A percentile compares a stretch with the other conserved stretches of the same genome.
phyloP scores from a whole-genome alignment of 2,888 invertebrate species.

The Eupithecia pulchellata region DNA sequence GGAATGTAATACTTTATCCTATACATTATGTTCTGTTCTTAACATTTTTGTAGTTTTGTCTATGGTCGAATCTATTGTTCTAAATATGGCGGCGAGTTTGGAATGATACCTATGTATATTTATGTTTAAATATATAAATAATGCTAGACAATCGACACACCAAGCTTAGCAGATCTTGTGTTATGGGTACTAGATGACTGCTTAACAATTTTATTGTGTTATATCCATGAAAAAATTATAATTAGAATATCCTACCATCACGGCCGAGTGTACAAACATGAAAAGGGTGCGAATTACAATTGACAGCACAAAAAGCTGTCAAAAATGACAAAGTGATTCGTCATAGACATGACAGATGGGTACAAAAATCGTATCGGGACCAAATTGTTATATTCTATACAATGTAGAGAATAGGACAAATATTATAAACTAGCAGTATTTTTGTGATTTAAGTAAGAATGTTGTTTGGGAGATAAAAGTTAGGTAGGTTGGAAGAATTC shows the following conservation, averaged over 20 bases:
- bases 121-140: too few species aligned
- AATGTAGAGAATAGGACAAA: slow-evolving; percentile 56
- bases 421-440: slow-evolving; percentile 52
- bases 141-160: too few species aligned
- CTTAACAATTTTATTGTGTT: not conserved
- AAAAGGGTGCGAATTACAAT: slow-evolving; percentile 80
- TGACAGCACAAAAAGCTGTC: slow-evolving; percentile 75
- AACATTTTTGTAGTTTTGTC: too few species aligned
- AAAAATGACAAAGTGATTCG: slow-evolving; percentile 83
- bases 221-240: slow-evolving; percentile 41
- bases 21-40: too few species aligned
- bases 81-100: slow-evolving; percentile 47
- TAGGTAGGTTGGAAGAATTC: too few species aligned
- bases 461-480: too few species aligned
- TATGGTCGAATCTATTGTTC: slow-evolving; percentile 46
- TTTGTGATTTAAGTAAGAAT: not conserved
- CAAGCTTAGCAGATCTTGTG: too few species aligned
- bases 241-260: slow-evolving; percentile 44
- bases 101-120: not conserved
- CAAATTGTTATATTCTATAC: too few species aligned
- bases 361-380: slow-evolving; percentile 54
- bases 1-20: slow-evolving; percentile 53
- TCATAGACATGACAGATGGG: slow-evolving; percentile 80
- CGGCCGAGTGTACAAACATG: slow-evolving; percentile 37
- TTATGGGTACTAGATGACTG: not conserved